Base-by-base conservation (phyloP, 2,888 invertebrate genomes). In the Cerastis leucographa region DNA sequence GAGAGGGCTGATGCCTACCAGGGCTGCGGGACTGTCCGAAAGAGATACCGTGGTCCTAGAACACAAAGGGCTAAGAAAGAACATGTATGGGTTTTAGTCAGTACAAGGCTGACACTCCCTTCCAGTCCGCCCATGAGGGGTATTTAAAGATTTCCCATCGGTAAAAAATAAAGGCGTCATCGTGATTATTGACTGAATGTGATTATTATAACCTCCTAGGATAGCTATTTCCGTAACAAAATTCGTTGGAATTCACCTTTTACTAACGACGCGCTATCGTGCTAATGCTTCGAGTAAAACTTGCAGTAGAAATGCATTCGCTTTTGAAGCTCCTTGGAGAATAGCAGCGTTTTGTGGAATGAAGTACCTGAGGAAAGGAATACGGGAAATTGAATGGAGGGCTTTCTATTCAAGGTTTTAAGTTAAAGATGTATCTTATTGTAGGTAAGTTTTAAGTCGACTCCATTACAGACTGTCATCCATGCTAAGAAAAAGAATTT, bases 341-440 rank as follows among this genome's bases (percentile, higher is more conserved):
- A 71, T 49, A 11, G 17, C 72, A 46, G 51, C 64, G 82, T 78
- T 72, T 78, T 62, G 46, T 62, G 12, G 40, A 71, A 80, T 49
- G 22, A 29, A 44, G 9, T 59, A 59, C 46, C 54, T 64, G 35
- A 14, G 29, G 40, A 84, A 73, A 56, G n/a, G n/a, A 56, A 79
- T 56, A 70, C 9, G 25, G 49, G 19, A n/a, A 66, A 76, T 80
- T 22, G 2, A 35, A 29, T 14, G 8, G 22, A 35, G 51, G 25
- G 2, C 3, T 12, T 42, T 29, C n/a, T 17, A 54, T 59, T 14
- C 0, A n/a, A 29, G 19, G 8, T n/a, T 9, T 40, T 49, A 7
- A 17, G 44, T 22, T 22, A 4, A 12, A 9, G 12, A 42, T 67
- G 6, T 17, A 19, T n/a, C n/a, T n/a, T 54, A n/a, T n/a, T 5